These are phyloP conservation scores for Halocynthia aurantium DNA, from an alignment of 23 tunicate species.

Conservation along the genomic window DNA sequence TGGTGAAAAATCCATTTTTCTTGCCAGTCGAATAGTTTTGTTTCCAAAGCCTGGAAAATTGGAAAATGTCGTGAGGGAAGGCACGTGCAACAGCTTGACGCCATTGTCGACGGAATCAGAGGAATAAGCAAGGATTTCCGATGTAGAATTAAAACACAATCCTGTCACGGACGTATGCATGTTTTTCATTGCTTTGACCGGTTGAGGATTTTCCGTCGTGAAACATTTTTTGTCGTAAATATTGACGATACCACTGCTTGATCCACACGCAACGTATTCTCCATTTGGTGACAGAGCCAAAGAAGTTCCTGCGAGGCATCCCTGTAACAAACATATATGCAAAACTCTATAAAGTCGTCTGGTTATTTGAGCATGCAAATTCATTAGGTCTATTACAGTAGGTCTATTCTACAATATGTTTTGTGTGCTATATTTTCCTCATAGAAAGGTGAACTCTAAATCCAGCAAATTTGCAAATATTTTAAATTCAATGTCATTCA, in stretches of 20 bases:
- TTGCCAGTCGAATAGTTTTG: slow-evolving; percentile 9
- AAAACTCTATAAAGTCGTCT: no score
- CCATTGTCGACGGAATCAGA: slow-evolving; percentile 38
- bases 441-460: no score
- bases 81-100: slow-evolving; percentile 52
- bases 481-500: no score
- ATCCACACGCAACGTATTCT: slow-evolving; percentile 68
- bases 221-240: slow-evolving; percentile 43
- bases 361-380: no score
- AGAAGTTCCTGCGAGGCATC: slow-evolving; percentile 62
- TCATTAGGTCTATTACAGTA: no score
- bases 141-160: slow-evolving; percentile 59
- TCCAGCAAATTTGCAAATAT: no score
- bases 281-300: slow-evolving; percentile 51
- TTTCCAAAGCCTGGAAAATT: slow-evolving; percentile 60
- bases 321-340: slow-evolving; percentile 27
- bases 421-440: no score
- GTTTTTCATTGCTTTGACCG: slow-evolving; percentile 61
- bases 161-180: slow-evolving; percentile 44
- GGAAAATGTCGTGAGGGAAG: slow-evolving; percentile 42
- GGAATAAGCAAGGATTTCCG: slow-evolving; percentile 83
- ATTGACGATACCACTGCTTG: slow-evolving; percentile 76
- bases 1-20: slow-evolving; percentile 58
- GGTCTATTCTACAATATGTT: no score
- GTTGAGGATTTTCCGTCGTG: slow-evolving; percentile 18